phyloP scores from a whole-genome alignment of 1,140 invertebrate species.

The Drosophila repletoides region DNA sequence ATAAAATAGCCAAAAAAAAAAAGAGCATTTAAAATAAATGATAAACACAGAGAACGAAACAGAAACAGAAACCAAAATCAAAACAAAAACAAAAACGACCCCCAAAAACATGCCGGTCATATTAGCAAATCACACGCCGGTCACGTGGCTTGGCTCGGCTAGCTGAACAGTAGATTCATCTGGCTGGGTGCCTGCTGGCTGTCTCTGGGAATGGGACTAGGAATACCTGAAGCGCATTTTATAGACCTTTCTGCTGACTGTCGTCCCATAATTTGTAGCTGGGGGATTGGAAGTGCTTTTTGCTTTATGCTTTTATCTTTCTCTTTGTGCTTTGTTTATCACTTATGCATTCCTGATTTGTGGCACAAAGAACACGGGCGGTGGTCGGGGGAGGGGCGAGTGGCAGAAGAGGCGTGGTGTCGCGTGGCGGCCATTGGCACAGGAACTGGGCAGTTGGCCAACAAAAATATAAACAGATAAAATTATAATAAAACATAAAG shows the following conservation, averaged over 20 bases:
- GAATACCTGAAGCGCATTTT: background rate
- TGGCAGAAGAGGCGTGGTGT: too few species aligned
- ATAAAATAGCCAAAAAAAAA: background rate
- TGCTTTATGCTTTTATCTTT: background rate
- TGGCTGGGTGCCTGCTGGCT: background rate
- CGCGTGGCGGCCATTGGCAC: constrained; percentile 71
- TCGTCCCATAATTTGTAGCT: constrained; percentile 36
- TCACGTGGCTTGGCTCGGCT: constrained; percentile 52
- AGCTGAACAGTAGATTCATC: background rate
- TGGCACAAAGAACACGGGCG: constrained; percentile 7
- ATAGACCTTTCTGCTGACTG: background rate
- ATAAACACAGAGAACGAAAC: constrained; percentile 46
- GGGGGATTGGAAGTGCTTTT: constrained; percentile 3
- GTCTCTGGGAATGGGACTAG: background rate
- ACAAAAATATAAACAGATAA: constrained; percentile 11
- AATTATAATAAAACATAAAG: constrained; percentile 12
- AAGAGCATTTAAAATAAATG: constrained; percentile 13
- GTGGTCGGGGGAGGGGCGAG: background rate
- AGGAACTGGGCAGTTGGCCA: constrained; percentile 40
- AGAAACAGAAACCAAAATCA: constrained; percentile 49
- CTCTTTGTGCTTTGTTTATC: constrained; percentile 51
- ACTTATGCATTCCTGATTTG: constrained; percentile 34
- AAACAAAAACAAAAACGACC: constrained; percentile 52
- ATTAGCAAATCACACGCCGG: constrained; percentile 50
- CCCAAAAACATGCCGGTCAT: constrained; percentile 46